Percentiles rank a stretch among this genome's conserved stretches.
phyloP scores from a whole-genome alignment of 2,797 vertebrate species.

The Poeciliopsis infans region DNA sequence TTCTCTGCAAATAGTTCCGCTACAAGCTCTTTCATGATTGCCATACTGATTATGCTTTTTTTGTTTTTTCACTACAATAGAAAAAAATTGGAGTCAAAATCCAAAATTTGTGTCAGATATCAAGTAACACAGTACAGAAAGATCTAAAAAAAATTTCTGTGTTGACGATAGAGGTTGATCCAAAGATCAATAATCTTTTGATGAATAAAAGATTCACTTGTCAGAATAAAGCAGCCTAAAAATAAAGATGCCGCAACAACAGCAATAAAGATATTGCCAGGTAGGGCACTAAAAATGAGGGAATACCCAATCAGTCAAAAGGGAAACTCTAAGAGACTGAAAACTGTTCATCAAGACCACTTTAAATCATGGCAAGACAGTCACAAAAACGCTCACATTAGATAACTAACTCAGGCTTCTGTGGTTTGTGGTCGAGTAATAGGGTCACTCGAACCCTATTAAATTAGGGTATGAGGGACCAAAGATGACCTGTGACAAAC shows the following conservation, averaged over 20 bases:
- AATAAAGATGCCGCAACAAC: neutral
- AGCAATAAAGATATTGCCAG: neutral
- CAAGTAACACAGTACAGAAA: neutral
- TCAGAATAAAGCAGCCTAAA: neutral
- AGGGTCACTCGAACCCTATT: neutral
- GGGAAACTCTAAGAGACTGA: neutral
- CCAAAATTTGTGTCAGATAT: neutral
- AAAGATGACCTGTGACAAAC: too few species aligned
- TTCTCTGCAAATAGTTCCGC: neutral
- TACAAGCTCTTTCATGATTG: neutral
- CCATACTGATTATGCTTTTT: neutral
- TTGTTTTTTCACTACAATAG: neutral
- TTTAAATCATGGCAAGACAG: neutral
- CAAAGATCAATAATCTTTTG: neutral
- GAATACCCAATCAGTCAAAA: neutral
- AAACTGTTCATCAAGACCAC: neutral
- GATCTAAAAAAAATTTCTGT: neutral
- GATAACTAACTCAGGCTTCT: neutral
- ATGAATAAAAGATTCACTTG: neutral
- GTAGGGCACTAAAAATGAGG: neutral
- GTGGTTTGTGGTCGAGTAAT: neutral
- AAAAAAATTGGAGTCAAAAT: neutral
- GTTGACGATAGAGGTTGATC: neutral
- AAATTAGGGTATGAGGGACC: too few species aligned
- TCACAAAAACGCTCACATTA: neutral